These are phyloP conservation scores for Ophiothrix spiculata DNA, from an alignment of 35 echinoderm and acorn worm genomes.

Conservation along the genomic window DNA sequence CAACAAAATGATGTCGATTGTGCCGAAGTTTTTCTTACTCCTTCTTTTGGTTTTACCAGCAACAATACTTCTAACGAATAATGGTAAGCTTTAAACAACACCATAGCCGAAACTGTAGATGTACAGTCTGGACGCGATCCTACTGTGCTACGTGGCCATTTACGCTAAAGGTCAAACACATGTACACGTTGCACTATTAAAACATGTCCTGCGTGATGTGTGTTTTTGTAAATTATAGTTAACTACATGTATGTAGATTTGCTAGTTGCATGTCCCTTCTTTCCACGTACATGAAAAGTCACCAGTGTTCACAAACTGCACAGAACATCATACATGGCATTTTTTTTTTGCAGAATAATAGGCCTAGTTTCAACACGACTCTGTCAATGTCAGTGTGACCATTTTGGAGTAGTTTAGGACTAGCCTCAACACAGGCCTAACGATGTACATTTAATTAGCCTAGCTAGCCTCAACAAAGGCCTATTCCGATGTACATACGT, in stretches of 20 bases:
- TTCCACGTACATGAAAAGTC: not conserved
- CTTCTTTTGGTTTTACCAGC: conserved; percentile 88
- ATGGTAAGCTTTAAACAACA: conserved; percentile 54
- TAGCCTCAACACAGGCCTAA: no score
- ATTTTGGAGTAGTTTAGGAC: no score
- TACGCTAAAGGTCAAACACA: not conserved
- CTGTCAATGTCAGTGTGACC: no score
- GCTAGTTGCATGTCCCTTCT: not conserved
- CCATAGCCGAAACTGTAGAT: not conserved
- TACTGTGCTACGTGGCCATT: conserved; percentile 45
- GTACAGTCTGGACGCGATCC: no score
- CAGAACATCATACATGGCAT: not conserved
- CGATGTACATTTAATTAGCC: no score
- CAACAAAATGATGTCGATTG: conserved; percentile 61
- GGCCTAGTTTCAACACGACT: no score
- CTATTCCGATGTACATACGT: no score
- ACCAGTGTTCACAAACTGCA: not conserved
- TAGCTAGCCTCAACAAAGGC: no score
- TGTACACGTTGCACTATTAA: not conserved
- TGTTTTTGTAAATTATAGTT: not conserved
- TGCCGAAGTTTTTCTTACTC: conserved; percentile 69
- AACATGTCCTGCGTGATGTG: not conserved
- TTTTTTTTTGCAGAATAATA: no score
- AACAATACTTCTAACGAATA: conserved; percentile 54
- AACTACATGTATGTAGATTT: not conserved